These are phyloP conservation scores for Peromyscus californicus DNA, from an alignment of 2,113 vertebrate species.

Conservation along the genomic window DNA sequence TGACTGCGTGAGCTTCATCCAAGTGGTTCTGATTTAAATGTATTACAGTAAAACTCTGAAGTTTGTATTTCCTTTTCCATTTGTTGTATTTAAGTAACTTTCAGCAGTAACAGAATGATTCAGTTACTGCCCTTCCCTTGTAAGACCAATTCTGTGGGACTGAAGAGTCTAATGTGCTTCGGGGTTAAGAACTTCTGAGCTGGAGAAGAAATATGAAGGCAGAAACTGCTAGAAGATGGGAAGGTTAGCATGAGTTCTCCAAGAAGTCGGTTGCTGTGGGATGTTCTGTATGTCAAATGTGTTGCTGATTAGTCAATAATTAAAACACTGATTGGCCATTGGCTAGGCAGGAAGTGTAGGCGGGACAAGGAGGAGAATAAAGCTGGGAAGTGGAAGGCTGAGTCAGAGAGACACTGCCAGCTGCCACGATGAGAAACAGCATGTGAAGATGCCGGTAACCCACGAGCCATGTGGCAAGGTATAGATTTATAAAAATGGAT, in stretches of 20 bases:
- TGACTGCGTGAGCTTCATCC: neutral
- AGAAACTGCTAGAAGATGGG: neutral
- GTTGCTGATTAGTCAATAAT: no score
- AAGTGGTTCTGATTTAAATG: neutral
- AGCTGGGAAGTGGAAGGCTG: no score
- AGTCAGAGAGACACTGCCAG: no score
- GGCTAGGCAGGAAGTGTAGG: no score
- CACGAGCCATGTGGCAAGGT: no score
- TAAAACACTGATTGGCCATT: no score
- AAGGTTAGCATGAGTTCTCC: neutral
- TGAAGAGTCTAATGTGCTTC: neutral
- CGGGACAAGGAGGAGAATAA: no score
- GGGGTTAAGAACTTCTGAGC: neutral
- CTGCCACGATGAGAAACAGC: no score
- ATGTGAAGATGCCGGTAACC: no score
- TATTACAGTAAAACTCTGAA: neutral
- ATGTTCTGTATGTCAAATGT: no score
- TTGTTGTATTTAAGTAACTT: conserved; percentile 57
- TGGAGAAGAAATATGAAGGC: neutral
- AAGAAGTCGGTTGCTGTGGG: no score
- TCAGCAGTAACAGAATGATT: neutral
- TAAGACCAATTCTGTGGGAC: fast-evolving
- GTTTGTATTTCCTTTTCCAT: neutral
- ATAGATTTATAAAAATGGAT: no score
- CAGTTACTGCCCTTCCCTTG: neutral